Percentiles rank a stretch among this genome's conserved stretches.
Conservation (phyloP, 1,140 invertebrate genomes). For the Drosophila sturtevanti region DNA sequence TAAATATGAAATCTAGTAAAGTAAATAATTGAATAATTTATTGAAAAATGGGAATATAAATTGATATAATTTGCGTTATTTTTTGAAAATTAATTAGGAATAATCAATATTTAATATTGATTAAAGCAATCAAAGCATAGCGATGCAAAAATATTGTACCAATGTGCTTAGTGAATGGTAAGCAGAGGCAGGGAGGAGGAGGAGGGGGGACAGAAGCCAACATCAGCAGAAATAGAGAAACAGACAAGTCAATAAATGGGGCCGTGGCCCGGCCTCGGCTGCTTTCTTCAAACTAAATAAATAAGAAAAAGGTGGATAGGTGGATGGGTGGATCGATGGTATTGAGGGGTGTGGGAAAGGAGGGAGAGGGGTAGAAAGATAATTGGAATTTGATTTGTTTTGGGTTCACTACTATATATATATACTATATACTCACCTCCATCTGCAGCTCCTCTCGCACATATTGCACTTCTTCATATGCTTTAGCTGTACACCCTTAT, state of each 20-base stretch:
- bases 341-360: neutral
- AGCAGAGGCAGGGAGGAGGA: conserved; percentile 9
- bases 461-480: conserved; percentile 34
- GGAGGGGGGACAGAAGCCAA: conserved; percentile 21
- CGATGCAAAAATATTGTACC: neutral
- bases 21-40: no score
- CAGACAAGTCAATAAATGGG: conserved; percentile 67
- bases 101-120: no score
- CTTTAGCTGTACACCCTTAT: conserved; percentile 6
- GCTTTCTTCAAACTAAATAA: conserved; percentile 19
- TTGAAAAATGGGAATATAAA: no score
- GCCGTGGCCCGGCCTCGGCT: conserved; percentile 51
- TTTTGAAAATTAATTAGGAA: no score
- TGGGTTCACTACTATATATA: neutral
- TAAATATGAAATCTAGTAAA: no score
- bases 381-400: conserved; percentile 30
- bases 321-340: neutral
- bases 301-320: conserved; percentile 9
- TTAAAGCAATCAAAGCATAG: neutral
- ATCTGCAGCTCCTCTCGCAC: conserved; percentile 32
- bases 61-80: no score
- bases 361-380: neutral
- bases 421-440: conserved; percentile 34
- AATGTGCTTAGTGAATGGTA: conserved; percentile 30
- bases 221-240: conserved; percentile 37